These are phyloP conservation scores for Steromphala cineraria DNA, from an alignment of 2,888 invertebrate species.

Conservation along the genomic window DNA sequence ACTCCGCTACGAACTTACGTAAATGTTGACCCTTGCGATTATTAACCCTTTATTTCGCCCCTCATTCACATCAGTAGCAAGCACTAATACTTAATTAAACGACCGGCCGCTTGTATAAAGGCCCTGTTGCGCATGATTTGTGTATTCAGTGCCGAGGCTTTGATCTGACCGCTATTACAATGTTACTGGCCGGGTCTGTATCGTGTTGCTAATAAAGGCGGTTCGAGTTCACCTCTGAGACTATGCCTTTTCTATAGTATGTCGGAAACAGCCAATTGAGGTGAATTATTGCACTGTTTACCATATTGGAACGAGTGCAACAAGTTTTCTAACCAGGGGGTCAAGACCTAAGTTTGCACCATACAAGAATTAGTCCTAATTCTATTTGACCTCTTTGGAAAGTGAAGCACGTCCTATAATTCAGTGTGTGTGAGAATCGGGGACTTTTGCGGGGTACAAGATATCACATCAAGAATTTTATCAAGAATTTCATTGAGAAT, in stretches of 20 bases:
- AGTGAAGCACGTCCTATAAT: too few relatives aligned
- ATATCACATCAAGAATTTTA: too few relatives aligned
- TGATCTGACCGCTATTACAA: conserved; percentile 1
- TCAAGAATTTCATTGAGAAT: too few relatives aligned
- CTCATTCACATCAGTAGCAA: neutral
- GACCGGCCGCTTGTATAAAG: neutral
- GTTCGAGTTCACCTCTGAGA: neutral
- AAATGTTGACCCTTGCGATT: neutral
- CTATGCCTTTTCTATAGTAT: neutral
- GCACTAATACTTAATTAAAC: neutral
- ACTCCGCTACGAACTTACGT: neutral
- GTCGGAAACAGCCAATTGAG: neutral
- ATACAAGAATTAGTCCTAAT: too few relatives aligned
- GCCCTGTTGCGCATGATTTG: neutral
- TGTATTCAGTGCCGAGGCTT: neutral
- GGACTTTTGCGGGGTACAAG: too few relatives aligned
- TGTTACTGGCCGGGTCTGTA: neutral
- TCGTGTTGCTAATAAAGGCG: neutral
- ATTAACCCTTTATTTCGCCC: neutral
- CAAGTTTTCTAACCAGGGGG: neutral
- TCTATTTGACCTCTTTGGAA: too few relatives aligned
- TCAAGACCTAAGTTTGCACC: neutral
- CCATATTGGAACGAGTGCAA: neutral
- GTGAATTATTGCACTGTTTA: neutral
- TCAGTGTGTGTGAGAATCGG: too few relatives aligned